These are phyloP conservation scores for Lycaena phlaeas DNA, from an alignment of 2,888 invertebrate genomes.

Conservation along the genomic window DNA sequence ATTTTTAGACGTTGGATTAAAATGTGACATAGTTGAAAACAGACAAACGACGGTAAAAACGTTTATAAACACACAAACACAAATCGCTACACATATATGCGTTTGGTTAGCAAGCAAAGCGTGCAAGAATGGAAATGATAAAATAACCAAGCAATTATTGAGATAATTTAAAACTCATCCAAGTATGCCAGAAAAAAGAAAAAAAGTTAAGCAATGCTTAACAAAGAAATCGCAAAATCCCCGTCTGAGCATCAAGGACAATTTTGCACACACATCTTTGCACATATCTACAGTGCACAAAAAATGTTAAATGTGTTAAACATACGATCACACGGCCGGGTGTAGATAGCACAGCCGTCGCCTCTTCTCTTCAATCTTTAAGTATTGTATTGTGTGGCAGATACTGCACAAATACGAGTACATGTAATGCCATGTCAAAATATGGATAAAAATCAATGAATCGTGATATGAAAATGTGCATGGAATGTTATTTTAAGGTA, in stretches of 20 bases:
- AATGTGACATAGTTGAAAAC: too few species aligned
- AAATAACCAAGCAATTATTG: slow-evolving; percentile 16
- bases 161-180: slow-evolving; percentile 4
- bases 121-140: slow-evolving; percentile 8
- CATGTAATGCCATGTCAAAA: slow-evolving; percentile 8
- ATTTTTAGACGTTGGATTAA: too few species aligned
- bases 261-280: slow-evolving; percentile 21
- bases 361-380: slow-evolving; percentile 58
- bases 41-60: too few species aligned
- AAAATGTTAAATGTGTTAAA: slow-evolving; percentile 34
- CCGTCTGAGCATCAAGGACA: slow-evolving; percentile 17
- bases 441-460: neutral
- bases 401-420: slow-evolving; percentile 59
- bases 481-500: slow-evolving; percentile 2
- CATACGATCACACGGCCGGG: slow-evolving; percentile 54
- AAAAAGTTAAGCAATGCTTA: slow-evolving; percentile 5
- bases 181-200: slow-evolving; percentile 12
- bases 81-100: slow-evolving; percentile 61
- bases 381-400: slow-evolving; percentile 68
- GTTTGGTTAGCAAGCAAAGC: slow-evolving; percentile 44
- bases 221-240: slow-evolving; percentile 13
- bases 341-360: slow-evolving; percentile 55
- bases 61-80: slow-evolving; percentile 56
- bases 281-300: slow-evolving; percentile 48
- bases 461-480: neutral